These are phyloP conservation scores for Orthonychiurus folsomi DNA, from an alignment of 2,888 invertebrate species.

Conservation along the genomic window DNA sequence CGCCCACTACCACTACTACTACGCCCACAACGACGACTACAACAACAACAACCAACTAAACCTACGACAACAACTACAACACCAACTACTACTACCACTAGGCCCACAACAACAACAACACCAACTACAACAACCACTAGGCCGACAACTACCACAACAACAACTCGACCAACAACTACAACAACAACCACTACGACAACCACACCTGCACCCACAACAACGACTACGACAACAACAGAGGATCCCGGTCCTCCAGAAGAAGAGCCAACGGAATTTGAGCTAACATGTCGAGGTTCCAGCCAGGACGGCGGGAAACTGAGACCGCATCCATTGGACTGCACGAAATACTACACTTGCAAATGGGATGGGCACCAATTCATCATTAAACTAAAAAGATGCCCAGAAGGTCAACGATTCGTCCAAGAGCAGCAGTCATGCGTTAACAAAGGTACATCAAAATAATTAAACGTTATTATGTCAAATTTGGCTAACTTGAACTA, in stretches of 20 bases:
- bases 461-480: not conserved
- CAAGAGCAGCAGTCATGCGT: slow-evolving; percentile 32
- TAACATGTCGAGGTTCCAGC: slow-evolving; percentile 27
- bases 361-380: slow-evolving; percentile 33
- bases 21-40: slow-evolving; percentile 21
- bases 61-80: slow-evolving; percentile 20
- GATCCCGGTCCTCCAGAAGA: slow-evolving; percentile 12
- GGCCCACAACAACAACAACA: slow-evolving; percentile 23
- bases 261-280: slow-evolving; percentile 26
- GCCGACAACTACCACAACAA: slow-evolving; percentile 32
- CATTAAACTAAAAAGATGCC: slow-evolving; percentile 34
- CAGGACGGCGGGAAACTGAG: slow-evolving; percentile 19
- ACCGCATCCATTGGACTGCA: slow-evolving; percentile 35
- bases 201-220: slow-evolving; percentile 35
- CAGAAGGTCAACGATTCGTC: slow-evolving; percentile 29
- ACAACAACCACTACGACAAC: slow-evolving; percentile 31
- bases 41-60: slow-evolving; percentile 17
- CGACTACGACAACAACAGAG: slow-evolving; percentile 30
- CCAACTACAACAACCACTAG: slow-evolving; percentile 33
- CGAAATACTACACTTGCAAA: slow-evolving; percentile 35
- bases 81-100: slow-evolving; percentile 18
- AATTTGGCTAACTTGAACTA: not conserved
- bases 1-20: slow-evolving; percentile 16
- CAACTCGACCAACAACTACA: slow-evolving; percentile 19
- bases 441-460: slow-evolving; percentile 21